These are phyloP conservation scores for Opisthocomus hoazin DNA, from an alignment of 2,113 vertebrate species.

Conservation along the genomic window DNA sequence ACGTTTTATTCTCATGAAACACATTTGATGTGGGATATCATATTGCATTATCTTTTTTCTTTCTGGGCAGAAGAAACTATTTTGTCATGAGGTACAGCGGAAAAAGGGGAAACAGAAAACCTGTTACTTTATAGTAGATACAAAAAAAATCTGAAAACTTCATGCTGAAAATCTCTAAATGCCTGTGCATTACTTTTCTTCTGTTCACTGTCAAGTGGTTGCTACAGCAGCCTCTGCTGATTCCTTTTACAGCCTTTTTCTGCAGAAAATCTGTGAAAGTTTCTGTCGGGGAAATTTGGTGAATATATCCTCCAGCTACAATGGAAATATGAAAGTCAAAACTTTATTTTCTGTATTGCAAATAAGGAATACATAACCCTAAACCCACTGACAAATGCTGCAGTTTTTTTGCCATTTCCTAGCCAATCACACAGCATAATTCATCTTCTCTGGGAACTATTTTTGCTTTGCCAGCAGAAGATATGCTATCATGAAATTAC, in stretches of 20 bases:
- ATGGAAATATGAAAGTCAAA: neutral
- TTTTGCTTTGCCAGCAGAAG: conserved; percentile 57
- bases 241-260: neutral
- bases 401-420: neutral
- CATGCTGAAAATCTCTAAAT: neutral
- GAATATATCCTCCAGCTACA: neutral
- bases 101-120: neutral
- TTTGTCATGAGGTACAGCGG: neutral
- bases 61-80: neutral
- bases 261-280: neutral
- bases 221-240: neutral
- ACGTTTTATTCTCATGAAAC: neutral
- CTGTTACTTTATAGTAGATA: neutral
- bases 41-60: neutral
- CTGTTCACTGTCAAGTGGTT: neutral
- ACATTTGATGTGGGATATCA: neutral
- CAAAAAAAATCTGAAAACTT: neutral
- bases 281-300: neutral
- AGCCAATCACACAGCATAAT: neutral
- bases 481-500: conserved; percentile 49
- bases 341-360: neutral
- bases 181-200: neutral
- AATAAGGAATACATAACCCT: neutral
- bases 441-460: neutral
- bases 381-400: neutral